Percentiles rank a stretch among this genome's conserved stretches.
These are phyloP conservation scores for Apeltes quadracus DNA, from an alignment of 2,113 vertebrate species.

Conservation along the genomic window DNA sequence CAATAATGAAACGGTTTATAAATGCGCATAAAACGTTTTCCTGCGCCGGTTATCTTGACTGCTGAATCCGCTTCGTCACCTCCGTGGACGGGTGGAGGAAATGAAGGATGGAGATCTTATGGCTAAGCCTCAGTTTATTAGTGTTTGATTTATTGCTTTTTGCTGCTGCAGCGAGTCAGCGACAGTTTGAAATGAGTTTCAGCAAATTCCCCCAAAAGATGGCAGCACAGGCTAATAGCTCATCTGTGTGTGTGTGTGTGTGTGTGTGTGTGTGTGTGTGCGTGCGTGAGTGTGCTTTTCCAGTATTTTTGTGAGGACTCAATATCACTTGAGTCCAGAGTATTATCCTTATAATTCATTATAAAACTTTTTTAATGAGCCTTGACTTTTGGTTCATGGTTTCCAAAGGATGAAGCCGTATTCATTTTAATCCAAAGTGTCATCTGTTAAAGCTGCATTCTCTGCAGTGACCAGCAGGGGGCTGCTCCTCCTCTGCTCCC, in stretches of 20 bases:
- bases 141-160: constrained; percentile 4
- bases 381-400: too few species aligned
- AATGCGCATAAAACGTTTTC: constrained; percentile 14
- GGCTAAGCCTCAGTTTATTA: not conserved
- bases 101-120: not conserved
- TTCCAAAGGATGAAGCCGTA: too few species aligned
- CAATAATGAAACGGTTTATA: constrained; percentile 33
- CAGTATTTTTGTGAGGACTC: not conserved
- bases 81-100: not conserved
- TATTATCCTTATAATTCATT: too few species aligned
- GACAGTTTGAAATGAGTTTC: not conserved
- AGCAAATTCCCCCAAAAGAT: constrained; percentile 45
- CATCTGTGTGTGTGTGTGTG: not conserved
- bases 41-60: constrained; percentile 2
- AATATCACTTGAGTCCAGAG: not conserved
- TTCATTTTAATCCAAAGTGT: too few species aligned
- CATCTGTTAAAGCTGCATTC: too few species aligned
- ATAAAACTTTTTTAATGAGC: too few species aligned
- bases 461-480: too few species aligned
- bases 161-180: not conserved
- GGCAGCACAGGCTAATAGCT: constrained; percentile 38
- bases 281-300: not conserved
- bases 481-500: too few species aligned
- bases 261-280: not conserved
- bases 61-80: not conserved